Base-by-base conservation (phyloP, 2,797 vertebrate genomes). In the Furcifer pardalis region DNA sequence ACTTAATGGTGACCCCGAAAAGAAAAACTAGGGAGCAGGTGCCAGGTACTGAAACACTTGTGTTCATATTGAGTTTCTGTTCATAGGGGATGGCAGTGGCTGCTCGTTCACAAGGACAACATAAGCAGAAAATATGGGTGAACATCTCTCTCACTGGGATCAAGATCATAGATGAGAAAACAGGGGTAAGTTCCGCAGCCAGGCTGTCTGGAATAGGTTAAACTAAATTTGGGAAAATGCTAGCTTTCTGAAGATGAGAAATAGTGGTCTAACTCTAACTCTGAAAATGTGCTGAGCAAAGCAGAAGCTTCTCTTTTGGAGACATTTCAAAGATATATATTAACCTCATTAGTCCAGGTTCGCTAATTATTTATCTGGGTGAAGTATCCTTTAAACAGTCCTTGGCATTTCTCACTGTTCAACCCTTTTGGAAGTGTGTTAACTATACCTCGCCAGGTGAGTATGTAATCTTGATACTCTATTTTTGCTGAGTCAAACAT, bases 81-180 rank as follows among this genome's bases (percentile, higher is more conserved):
- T 81, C 23, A 35, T 71, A 98, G 98, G 98, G 98, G 78, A 98
- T 99, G 97, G 98, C 98, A 0, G 96, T 96, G 19, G 98, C 98
- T 86, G 97, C 97, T 78, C 98, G 98, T n/a, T 98, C 98, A 82
- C 98, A 99, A 85, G 98, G 98, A 84, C 98, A 98, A 59, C 98
- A 99, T 96, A 99, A 99, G 90, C 98, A 99, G 93, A 97, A 96
- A 94, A 97, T 99, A 91, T 98, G 97, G 97, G 90, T 99, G 92
- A 98, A 97, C 94, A 99, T 99, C 86, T 99, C 98, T 66, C 96
- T 99, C 87, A 96, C 97, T 7, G 98, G 98, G 62, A 98, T 99
- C 93, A 99, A 98, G 95, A 97, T 99, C 92, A 96, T 98, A 52
- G 98, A 99, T 37, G 98, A 99, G 90, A 98, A 97, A 96, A 98